A percentile compares a stretch with the other conserved stretches of the same genome.
Evolutionary conservation across 2,797 vertebrate genomes (phyloP).

Genomic region (Salmo trutta): DNA sequence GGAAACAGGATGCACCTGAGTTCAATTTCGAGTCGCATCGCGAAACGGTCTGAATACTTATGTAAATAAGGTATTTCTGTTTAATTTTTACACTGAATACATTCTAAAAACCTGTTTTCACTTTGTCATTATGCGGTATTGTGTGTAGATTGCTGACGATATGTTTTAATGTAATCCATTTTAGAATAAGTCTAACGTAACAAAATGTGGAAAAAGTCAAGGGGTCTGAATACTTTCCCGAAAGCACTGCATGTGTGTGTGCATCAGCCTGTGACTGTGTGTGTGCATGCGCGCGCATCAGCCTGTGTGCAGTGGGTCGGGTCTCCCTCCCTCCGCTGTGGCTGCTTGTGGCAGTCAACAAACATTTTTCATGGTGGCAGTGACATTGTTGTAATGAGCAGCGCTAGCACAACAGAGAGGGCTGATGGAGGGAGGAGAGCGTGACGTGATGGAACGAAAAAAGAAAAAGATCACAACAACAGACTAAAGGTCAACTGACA

Average conservation of each 20-base stretch:
- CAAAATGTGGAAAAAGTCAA: too few species aligned
- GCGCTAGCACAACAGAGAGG: slow-evolving; percentile 1
- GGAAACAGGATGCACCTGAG: too few species aligned
- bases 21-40: too few species aligned
- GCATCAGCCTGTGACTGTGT: not conserved
- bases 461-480: not conserved
- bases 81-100: too few species aligned
- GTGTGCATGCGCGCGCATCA: not conserved
- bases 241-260: not conserved
- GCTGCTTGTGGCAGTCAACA: not conserved
- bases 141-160: too few species aligned
- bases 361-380: not conserved
- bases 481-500: not conserved
- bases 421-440: not conserved
- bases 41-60: too few species aligned
- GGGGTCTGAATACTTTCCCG: too few species aligned
- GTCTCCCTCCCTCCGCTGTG: not conserved
- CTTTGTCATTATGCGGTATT: too few species aligned
- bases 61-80: too few species aligned
- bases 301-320: not conserved
- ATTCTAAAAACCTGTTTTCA: too few species aligned
- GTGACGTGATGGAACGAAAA: not conserved
- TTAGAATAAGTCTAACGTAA: too few species aligned
- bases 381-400: slow-evolving; percentile 14
- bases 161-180: too few species aligned